Evolutionary conservation across 2,888 invertebrate genomes (phyloP), one percentile per base, ranked within the genome.

Genomic region (Psylliodes chrysocephalus): DNA sequence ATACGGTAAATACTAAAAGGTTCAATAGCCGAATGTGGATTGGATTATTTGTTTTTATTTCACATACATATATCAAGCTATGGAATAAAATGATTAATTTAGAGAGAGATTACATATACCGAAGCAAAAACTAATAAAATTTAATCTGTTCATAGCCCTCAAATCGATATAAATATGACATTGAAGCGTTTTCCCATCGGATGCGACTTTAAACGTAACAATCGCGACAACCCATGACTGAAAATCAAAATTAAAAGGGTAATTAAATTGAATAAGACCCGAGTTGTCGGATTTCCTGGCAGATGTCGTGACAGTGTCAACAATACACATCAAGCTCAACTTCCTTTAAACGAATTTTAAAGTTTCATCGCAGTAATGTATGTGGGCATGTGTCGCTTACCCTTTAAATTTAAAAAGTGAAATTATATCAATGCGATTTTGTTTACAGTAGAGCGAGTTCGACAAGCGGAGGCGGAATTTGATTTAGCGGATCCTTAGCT

Each of bases 401-500:
- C 76, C 74, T 71, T 59, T 64, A 73, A 78, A 78, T 79, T 80
- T 79, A 78, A 81, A 82, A 81, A 79, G 79, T 79, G 78, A 81
- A 81, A 81, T 75, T 78, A 77, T 79, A 81, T 81, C 80, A 81
- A 81, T 81, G 80, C 78, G 78, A 81, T 82, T 81, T 40, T 81
- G 76, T 81, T 81, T 80, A 81, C 82, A 81, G 77, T 75, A 80
- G 78, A 80, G 69, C 78, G 79, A 73, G 71, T 76, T 78, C 79
- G 78, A 80, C 78, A 76, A 78, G 78, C 77, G 78, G 74, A 78
- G 80, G 79, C 78, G 80, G 81, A 78, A 79, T 79, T 79, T 74
- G 77, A 80, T 81, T 79, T 70, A 52, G 61, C 61, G 49, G 51
- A 74, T 74, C 78, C 78, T 75, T 51, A 63, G 59, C 54, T 76